These are phyloP conservation scores for Frankliniella intonsa DNA, from an alignment of 2,888 invertebrate species.

Conservation along the genomic window DNA sequence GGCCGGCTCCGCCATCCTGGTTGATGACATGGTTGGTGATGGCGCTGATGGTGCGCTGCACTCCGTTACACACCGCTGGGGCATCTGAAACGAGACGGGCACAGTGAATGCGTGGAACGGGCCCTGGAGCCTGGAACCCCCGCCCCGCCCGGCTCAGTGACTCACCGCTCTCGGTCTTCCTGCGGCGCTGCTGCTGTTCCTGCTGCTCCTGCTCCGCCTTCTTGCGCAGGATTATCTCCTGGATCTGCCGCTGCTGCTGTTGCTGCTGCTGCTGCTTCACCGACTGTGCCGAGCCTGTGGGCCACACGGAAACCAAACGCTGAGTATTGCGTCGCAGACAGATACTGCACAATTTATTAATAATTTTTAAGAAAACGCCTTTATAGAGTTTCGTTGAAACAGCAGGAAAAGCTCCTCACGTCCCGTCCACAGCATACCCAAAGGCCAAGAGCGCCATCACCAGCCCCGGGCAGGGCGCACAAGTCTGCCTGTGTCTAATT, in stretches of 20 bases:
- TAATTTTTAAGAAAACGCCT: too few species aligned
- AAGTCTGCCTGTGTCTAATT: too few species aligned
- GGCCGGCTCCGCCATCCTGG: slow-evolving; percentile 44
- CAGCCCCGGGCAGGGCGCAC: too few species aligned
- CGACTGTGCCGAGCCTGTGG: neutral
- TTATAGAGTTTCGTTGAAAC: too few species aligned
- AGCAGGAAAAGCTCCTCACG: too few species aligned
- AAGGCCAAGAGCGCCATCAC: neutral
- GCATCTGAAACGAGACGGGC: neutral
- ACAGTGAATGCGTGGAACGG: too few species aligned
- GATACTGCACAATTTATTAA: too few species aligned
- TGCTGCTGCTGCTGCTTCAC: slow-evolving; percentile 7
- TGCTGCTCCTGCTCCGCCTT: slow-evolving; percentile 13
- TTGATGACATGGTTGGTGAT: slow-evolving; percentile 16
- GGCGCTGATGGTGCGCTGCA: slow-evolving; percentile 13
- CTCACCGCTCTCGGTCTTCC: slow-evolving; percentile 8
- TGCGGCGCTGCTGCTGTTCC: neutral
- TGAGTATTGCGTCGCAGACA: too few species aligned
- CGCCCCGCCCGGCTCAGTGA: neutral
- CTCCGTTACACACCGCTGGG: neutral
- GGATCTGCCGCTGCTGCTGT: neutral
- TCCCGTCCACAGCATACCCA: neutral
- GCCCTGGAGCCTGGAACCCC: too few species aligned
- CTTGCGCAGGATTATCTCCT: slow-evolving; percentile 6
- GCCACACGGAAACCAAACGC: neutral